These are phyloP conservation scores for Saguinus midas DNA, from an alignment of 2,113 vertebrate genomes.

Conservation along the genomic window DNA sequence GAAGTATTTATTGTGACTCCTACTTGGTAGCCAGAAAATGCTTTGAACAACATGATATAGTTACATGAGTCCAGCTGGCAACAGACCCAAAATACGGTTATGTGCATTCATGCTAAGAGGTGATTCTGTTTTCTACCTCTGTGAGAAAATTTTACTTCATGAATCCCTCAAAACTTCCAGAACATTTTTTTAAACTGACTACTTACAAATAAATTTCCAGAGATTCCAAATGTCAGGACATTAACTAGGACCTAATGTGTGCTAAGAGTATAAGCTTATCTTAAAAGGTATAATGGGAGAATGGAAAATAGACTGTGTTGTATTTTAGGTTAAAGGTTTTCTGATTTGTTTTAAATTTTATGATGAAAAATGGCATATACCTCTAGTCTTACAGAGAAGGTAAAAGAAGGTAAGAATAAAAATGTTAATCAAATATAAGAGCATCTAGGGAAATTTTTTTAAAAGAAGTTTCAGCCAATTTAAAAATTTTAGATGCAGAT, in stretches of 20 bases:
- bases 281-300: background rate
- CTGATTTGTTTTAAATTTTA: background rate
- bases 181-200: conserved; percentile 37
- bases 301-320: background rate
- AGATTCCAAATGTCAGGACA: conserved; percentile 38
- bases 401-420: background rate
- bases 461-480: background rate
- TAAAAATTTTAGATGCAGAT: background rate
- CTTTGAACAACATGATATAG: conserved; percentile 27
- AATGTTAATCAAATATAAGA: background rate
- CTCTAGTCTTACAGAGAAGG: background rate
- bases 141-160: conserved; percentile 41
- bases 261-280: background rate
- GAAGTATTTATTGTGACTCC: conserved; percentile 26
- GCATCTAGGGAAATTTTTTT: background rate
- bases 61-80: background rate
- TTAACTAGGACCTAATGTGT: background rate
- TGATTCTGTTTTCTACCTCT: conserved; percentile 60
- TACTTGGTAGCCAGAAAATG: background rate
- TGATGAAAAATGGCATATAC: background rate
- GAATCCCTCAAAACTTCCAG: conserved; percentile 49
- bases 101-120: background rate
- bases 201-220: conserved; percentile 51
- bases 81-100: conserved; percentile 10
- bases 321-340: background rate